phyloP scores from a whole-genome alignment of 2,797 vertebrate genomes.

The Amblyopsis hoosieri region DNA sequence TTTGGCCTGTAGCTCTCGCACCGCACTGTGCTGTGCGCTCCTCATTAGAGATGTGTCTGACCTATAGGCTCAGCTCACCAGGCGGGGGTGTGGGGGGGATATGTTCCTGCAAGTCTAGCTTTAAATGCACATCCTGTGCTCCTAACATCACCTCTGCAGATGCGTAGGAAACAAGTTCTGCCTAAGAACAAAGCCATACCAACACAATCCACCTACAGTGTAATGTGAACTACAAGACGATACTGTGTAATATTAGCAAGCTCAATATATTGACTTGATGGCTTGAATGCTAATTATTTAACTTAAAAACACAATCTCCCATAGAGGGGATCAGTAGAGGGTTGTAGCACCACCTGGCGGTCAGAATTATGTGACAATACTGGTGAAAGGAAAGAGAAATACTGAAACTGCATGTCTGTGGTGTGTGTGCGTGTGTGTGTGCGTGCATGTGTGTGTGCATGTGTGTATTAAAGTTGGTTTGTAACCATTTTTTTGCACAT shows the following conservation, averaged over 20 bases:
- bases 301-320: slow-evolving; percentile 18
- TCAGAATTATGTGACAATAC: not conserved
- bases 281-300: slow-evolving; percentile 32
- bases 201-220: slow-evolving; percentile 11
- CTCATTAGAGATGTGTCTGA: slow-evolving; percentile 64
- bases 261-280: slow-evolving; percentile 43
- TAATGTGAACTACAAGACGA: not conserved
- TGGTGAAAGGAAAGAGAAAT: not conserved
- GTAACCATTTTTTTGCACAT: too few species aligned
- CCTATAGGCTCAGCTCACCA: slow-evolving; percentile 49
- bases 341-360: slow-evolving; percentile 70
- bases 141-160: slow-evolving; percentile 6
- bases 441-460: too few species aligned
- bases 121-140: slow-evolving; percentile 2
- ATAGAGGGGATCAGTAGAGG: slow-evolving; percentile 25
- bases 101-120: slow-evolving; percentile 12
- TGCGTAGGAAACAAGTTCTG: slow-evolving; percentile 5
- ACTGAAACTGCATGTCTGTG: not conserved
- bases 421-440: too few species aligned
- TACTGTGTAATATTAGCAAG: not conserved
- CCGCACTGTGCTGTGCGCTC: slow-evolving; percentile 29
- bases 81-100: slow-evolving; percentile 8
- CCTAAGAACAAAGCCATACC: slow-evolving; percentile 15
- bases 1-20: slow-evolving; percentile 25
- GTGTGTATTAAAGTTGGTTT: too few species aligned